These are phyloP conservation scores for Ellobium chinense DNA, from an alignment of 2,888 invertebrate species.

Conservation along the genomic window DNA sequence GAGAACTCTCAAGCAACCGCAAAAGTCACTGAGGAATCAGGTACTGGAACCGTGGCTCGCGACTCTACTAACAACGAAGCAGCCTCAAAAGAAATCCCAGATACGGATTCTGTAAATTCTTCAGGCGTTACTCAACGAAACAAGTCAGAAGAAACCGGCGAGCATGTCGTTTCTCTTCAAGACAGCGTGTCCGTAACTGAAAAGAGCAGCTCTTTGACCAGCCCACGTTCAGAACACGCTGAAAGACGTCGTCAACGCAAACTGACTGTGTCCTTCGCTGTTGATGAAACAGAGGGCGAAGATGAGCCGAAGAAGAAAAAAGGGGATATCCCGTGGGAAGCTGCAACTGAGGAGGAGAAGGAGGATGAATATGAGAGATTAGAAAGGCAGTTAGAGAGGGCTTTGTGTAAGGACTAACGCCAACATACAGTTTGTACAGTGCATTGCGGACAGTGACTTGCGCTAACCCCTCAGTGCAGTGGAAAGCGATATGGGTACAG, in stretches of 20 bases:
- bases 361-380: constrained; percentile 23
- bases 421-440: too few relatives aligned
- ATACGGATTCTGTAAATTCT: too few relatives aligned
- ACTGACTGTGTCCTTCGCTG: constrained; percentile 27
- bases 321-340: not conserved
- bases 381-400: constrained; percentile 14
- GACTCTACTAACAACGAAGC: not conserved
- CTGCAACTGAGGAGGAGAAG: not conserved
- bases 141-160: too few relatives aligned
- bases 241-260: constrained; percentile 4
- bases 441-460: too few relatives aligned
- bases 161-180: too few relatives aligned
- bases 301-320: not conserved
- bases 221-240: not conserved
- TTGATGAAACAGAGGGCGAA: not conserved
- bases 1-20: not conserved
- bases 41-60: not conserved
- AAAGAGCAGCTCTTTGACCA: not conserved
- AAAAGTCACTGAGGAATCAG: not conserved
- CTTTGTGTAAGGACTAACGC: not conserved
- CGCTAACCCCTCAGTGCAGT: too few relatives aligned
- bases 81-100: too few relatives aligned
- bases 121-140: too few relatives aligned
- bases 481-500: too few relatives aligned
- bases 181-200: not conserved